A percentile compares a stretch with the other conserved stretches of the same genome.
Conservation (phyloP, 2,113 vertebrate genomes). For the Sylvia atricapilla region DNA sequence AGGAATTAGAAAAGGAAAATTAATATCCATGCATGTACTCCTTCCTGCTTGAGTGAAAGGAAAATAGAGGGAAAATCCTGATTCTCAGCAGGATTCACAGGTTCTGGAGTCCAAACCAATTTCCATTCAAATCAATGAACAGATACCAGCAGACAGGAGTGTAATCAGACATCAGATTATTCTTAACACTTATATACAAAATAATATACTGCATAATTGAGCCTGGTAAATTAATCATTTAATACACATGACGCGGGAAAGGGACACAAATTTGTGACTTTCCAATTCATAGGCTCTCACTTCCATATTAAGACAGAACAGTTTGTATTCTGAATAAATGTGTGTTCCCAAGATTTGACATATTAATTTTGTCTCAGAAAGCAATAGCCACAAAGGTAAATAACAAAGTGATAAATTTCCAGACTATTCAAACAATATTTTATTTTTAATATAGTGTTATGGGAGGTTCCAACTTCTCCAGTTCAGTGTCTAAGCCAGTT, state of each 20-base stretch:
- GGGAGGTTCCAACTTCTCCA: not conserved
- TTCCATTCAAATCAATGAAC: not conserved
- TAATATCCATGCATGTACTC: not conserved
- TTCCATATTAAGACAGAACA: not conserved
- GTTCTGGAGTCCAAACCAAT: not conserved
- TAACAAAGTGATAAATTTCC: not conserved
- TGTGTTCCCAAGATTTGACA: not conserved
- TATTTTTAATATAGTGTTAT: not conserved
- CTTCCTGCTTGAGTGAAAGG: not conserved
- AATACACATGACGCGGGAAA: not conserved
- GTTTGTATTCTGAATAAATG: not conserved
- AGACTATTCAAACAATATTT: not conserved
- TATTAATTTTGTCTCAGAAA: not conserved
- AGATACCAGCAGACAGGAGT: not conserved
- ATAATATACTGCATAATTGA: not conserved
- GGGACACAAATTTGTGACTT: not conserved
- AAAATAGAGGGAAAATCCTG: not conserved
- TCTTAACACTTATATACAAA: not conserved
- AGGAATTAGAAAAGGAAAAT: not conserved
- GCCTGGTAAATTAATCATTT: not conserved
- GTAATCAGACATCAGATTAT: not conserved
- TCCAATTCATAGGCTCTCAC: not conserved
- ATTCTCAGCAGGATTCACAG: not conserved
- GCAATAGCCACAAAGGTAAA: not conserved
- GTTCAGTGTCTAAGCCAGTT: not conserved